These are phyloP conservation scores for Lontra canadensis DNA, from an alignment of 2,113 vertebrate genomes.

Conservation along the genomic window DNA sequence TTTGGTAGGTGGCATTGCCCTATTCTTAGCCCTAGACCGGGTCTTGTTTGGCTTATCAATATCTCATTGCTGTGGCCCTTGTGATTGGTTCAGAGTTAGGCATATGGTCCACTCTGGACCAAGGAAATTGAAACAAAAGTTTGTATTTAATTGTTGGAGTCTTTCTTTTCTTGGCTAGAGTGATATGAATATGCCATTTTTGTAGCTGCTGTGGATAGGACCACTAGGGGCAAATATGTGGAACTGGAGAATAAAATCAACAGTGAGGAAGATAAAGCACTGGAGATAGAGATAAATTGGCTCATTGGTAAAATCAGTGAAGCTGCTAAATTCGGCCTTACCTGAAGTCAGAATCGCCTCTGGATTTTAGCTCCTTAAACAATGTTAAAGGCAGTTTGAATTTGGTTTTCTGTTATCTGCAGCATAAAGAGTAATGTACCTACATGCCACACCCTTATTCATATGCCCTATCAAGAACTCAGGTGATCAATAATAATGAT, in stretches of 20 bases:
- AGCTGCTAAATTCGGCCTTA: constrained; percentile 2
- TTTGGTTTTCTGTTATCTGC: background rate
- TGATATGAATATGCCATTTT: background rate
- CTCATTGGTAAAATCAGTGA: background rate
- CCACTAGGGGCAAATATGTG: background rate
- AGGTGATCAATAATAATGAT: background rate
- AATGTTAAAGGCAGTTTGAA: background rate
- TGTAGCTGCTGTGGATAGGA: background rate
- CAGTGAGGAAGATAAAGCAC: background rate
- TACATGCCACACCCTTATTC: background rate
- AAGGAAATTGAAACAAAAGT: background rate
- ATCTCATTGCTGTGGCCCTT: background rate
- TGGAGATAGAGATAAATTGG: background rate
- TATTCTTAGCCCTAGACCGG: background rate
- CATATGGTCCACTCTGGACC: background rate
- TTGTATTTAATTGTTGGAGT: background rate
- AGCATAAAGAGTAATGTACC: background rate
- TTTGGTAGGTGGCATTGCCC: background rate
- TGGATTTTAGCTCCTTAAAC: background rate
- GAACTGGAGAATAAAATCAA: background rate
- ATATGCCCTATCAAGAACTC: background rate
- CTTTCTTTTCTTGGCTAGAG: background rate
- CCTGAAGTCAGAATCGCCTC: background rate
- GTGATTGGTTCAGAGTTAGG: background rate
- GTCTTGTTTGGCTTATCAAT: background rate